These are phyloP conservation scores for Drosophila setifemur DNA, from an alignment of 1,140 invertebrate genomes.

Conservation along the genomic window DNA sequence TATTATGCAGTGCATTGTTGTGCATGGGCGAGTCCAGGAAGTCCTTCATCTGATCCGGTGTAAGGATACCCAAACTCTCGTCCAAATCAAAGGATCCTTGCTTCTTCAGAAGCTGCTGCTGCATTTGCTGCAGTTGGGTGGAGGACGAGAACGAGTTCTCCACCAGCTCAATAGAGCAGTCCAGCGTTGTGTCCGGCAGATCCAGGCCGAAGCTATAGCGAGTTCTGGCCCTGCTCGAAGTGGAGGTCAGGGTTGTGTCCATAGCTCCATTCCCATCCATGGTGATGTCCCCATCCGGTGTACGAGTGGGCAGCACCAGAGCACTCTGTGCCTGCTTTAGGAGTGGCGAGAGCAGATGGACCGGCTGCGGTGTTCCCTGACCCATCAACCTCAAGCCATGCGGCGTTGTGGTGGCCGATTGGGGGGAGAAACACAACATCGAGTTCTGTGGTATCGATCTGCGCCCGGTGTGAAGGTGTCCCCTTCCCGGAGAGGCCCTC, in stretches of 20 bases:
- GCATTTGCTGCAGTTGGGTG: slow-evolving; percentile 48
- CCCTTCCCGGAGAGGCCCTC: slow-evolving; percentile 21
- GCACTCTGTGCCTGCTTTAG: slow-evolving; percentile 72
- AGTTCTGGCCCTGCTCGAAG: slow-evolving; percentile 7
- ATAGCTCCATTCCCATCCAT: slow-evolving; percentile 22
- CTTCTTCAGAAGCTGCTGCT: slow-evolving; percentile 84
- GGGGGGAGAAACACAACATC: slow-evolving; percentile 58
- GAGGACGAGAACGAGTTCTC: slow-evolving; percentile 69
- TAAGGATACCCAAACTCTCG: slow-evolving; percentile 92
- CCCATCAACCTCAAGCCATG: slow-evolving; percentile 28
- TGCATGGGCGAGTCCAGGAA: slow-evolving; percentile 70
- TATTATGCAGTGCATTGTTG: slow-evolving; percentile 83
- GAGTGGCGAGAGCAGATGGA: slow-evolving; percentile 61
- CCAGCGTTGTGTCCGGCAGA: slow-evolving; percentile 67
- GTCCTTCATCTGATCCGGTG: slow-evolving; percentile 91
- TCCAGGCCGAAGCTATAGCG: slow-evolving; percentile 80
- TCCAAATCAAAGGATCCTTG: slow-evolving; percentile 90
- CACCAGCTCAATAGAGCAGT: slow-evolving; percentile 78
- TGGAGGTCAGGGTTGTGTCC: slow-evolving; percentile 24
- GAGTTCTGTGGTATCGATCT: slow-evolving; percentile 56
- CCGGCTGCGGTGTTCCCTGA: slow-evolving; percentile 55
- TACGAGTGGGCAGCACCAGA: slow-evolving; percentile 70
- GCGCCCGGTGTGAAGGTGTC: slow-evolving; percentile 5
- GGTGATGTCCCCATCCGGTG: slow-evolving; percentile 53
- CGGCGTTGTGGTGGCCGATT: slow-evolving; percentile 54